Evolutionary conservation across 2,888 invertebrate species (phyloP), one percentile per base, ranked within the genome.

Genomic region (Agonopterix alstromeriana): DNA sequence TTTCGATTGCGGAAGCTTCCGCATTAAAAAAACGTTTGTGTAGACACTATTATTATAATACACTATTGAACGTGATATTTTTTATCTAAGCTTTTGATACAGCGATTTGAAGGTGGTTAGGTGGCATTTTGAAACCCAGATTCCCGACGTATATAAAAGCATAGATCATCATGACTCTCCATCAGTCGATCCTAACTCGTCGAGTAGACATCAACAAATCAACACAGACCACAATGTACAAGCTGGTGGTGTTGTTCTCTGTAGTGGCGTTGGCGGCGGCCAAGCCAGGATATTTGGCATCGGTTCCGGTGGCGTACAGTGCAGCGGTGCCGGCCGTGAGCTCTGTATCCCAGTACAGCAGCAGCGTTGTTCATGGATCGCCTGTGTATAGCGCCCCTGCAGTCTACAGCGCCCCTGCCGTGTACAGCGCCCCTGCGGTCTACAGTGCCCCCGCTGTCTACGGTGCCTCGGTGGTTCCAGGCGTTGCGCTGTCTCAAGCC

Each of bases 171-270:
- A 50, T 42, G 56, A 51, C 63, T 59, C 57, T 65, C 54, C 78
- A 87, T 85, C 84, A 87, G 79, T 87, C 75, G 73, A 77, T 79
- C 73, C 71, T 63, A 66, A 54, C 69, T 68, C 61, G 64, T 70
- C 69, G 72, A 68, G 64, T 68, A 70, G 65, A 63, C 58, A 69
- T 27, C 17, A 17, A 3, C 17, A 36, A 73, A 65, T 67, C 77
- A 80, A 82, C 83, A 77, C 81, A 84, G 81, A 86, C 81, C 84
- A 87, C 70, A 67, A 88, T 89, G 88, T 82, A 65, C 70, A 87
- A 87, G 74, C 72, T 88, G 90, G 90, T 91, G 89, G 91, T 90
- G 79, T 90, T 92, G 87, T 90, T 90, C 73, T 90, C 90, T 67
- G 77, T 91, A 54, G 73, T 90, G 69, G 90, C 91, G 66, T 63